These are phyloP conservation scores for Acanthosepion pharaonis DNA, from an alignment of 2,888 invertebrate genomes.

Conservation along the genomic window DNA sequence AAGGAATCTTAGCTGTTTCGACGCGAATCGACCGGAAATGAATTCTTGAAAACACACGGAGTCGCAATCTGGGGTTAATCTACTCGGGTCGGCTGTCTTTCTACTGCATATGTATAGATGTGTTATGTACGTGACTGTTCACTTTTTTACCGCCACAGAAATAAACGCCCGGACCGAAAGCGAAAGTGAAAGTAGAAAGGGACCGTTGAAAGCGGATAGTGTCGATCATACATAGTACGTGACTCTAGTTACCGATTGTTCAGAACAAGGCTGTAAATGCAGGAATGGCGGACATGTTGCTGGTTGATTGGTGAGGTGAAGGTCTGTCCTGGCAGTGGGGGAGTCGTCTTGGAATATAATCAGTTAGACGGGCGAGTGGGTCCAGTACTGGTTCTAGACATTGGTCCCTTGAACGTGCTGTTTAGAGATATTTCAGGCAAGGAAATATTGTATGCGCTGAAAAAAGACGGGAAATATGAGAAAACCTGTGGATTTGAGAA, in stretches of 20 bases:
- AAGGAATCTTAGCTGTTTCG: not conserved
- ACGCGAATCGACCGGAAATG: not conserved
- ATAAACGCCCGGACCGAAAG: not conserved
- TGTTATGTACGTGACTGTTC: constrained; percentile 9
- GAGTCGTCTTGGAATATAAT: not conserved
- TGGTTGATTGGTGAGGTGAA: not conserved
- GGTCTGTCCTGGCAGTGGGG: not conserved
- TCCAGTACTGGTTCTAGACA: not conserved
- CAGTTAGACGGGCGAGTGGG: not conserved
- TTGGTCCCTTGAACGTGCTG: not conserved
- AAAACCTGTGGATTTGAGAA: not conserved
- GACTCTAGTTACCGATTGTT: not conserved
- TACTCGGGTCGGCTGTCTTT: not conserved
- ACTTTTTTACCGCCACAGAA: not conserved
- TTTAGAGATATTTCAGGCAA: not conserved
- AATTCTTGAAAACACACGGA: not conserved
- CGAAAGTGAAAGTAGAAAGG: constrained; percentile 8
- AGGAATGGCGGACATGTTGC: not conserved
- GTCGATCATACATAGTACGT: not conserved
- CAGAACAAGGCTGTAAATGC: not conserved
- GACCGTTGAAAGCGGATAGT: not conserved
- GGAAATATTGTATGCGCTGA: not conserved
- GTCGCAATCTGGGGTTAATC: not conserved
- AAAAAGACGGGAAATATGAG: not conserved
- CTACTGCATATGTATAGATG: not conserved